phyloP scores from a whole-genome alignment of 2,888 invertebrate genomes.

The Philereme vetulata region DNA sequence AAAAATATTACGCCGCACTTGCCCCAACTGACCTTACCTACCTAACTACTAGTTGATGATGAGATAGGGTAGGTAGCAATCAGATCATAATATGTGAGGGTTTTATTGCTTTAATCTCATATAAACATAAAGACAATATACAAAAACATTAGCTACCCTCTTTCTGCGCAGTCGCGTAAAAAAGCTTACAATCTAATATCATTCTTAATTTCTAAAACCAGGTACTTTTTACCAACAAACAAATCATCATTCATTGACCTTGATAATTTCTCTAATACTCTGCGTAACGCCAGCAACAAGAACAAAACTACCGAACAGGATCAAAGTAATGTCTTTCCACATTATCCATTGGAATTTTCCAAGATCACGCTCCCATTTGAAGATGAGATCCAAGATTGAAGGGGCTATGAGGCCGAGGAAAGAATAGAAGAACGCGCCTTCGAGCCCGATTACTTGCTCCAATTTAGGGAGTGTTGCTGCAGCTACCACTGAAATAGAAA shows the following conservation, averaged over 20 bases:
- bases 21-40: too few species aligned
- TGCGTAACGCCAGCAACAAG: constrained; percentile 86
- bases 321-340: constrained; percentile 85
- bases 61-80: too few species aligned
- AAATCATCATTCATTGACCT: constrained; percentile 2
- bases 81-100: neutral
- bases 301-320: constrained; percentile 86
- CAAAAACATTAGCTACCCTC: constrained; percentile 6
- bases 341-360: constrained; percentile 88
- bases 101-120: constrained; percentile 6
- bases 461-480: constrained; percentile 69
- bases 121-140: constrained; percentile 10
- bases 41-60: too few species aligned
- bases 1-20: too few species aligned
- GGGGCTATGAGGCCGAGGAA: constrained; percentile 90
- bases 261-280: constrained; percentile 72
- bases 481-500: constrained; percentile 63
- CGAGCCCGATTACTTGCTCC: constrained; percentile 77
- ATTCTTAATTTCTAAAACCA: neutral
- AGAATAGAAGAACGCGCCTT: constrained; percentile 86
- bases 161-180: too few species aligned
- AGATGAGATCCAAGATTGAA: constrained; percentile 88
- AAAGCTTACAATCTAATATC: neutral
- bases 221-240: constrained; percentile 1
- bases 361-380: constrained; percentile 86